These are phyloP conservation scores for Natrix natrix DNA, from an alignment of 2,797 vertebrate genomes.

Conservation along the genomic window DNA sequence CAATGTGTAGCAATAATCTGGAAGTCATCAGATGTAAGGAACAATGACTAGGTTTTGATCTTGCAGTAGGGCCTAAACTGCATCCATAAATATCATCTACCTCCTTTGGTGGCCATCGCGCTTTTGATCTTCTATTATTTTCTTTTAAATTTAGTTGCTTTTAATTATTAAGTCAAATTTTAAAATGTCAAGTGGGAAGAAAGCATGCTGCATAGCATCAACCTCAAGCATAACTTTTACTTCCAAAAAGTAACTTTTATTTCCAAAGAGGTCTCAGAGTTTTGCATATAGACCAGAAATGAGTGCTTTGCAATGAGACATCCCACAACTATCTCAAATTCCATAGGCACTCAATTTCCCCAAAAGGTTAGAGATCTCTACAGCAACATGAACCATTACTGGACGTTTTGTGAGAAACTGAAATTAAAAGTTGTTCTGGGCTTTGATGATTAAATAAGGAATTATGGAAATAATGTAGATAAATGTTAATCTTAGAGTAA, in stretches of 20 bases:
- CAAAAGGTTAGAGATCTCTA: not conserved
- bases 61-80: not conserved
- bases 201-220: not conserved
- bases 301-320: not conserved
- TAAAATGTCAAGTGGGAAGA: not conserved
- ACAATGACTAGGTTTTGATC: not conserved
- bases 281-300: not conserved
- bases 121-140: not conserved
- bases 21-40: not conserved
- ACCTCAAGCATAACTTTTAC: not conserved
- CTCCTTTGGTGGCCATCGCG: not conserved
- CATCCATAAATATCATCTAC: not conserved
- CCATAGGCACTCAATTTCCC: not conserved
- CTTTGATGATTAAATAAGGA: no score
- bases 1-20: not conserved
- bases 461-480: no score
- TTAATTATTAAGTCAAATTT: not conserved
- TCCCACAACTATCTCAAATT: not conserved
- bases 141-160: not conserved
- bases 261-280: not conserved
- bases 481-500: no score
- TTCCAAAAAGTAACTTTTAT: not conserved
- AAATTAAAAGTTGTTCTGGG: no score
- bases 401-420: no score
- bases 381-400: no score